Conservation (phyloP, 1,140 invertebrate genomes). For the Drosophila mojavensis region DNA sequence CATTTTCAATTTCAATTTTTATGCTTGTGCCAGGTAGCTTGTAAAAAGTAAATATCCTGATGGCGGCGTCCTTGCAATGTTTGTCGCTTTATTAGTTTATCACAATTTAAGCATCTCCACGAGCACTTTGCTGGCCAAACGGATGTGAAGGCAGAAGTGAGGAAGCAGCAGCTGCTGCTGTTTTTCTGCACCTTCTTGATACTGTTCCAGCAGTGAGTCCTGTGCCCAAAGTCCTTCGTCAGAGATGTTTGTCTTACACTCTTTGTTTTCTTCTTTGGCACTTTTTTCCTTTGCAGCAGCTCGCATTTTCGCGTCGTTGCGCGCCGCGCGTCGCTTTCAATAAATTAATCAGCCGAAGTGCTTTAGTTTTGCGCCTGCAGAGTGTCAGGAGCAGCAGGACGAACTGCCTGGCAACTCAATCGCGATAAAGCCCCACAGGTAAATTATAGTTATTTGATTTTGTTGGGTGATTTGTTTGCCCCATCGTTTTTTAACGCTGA, state of each 20-base stretch:
- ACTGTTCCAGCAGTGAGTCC: constrained; percentile 38
- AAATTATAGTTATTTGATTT: constrained; percentile 83
- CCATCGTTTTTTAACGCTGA: constrained; percentile 64
- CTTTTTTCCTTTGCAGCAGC: constrained; percentile 16
- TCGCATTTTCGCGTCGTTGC: constrained; percentile 46
- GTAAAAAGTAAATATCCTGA: constrained; percentile 79
- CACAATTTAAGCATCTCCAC: constrained; percentile 65
- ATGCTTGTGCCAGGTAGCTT: constrained; percentile 55
- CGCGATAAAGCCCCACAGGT: constrained; percentile 74
- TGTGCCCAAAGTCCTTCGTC: constrained; percentile 26
- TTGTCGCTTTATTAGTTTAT: constrained; percentile 82
- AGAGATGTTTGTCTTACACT: constrained; percentile 60
- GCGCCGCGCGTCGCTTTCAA: constrained; percentile 70
- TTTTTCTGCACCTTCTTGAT: constrained; percentile 34
- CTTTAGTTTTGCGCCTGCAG: constrained; percentile 41
- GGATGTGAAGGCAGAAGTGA: constrained; percentile 26
- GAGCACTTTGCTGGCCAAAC: constrained; percentile 29
- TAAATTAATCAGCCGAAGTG: constrained; percentile 79
- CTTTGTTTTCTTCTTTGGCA: constrained; percentile 55
- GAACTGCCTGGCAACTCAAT: constrained; percentile 66
- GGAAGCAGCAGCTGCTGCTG: constrained; percentile 56
- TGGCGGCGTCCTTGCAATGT: constrained; percentile 47
- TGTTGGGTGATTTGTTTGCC: constrained; percentile 77
- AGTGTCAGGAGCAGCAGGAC: constrained; percentile 23
- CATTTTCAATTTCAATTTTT: constrained; percentile 81